A percentile compares a stretch with the other conserved stretches of the same genome.
phyloP scores from a whole-genome alignment of 2,888 invertebrate genomes.

The Drosophila anomalata region DNA sequence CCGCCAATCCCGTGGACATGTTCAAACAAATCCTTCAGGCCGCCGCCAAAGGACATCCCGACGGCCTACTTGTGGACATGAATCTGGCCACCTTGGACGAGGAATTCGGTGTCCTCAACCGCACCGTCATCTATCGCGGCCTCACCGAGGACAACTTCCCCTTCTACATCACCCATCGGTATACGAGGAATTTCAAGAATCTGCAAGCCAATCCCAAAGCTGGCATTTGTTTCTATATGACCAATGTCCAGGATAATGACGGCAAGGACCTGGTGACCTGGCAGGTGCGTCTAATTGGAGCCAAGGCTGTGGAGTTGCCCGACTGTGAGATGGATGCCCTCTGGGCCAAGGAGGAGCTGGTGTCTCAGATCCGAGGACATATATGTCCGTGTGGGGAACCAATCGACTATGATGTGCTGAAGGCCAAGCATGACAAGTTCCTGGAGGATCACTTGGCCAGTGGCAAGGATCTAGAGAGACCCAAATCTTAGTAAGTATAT shows the following conservation, averaged over 20 bases:
- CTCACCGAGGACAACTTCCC: constrained; percentile 65
- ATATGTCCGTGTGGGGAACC: constrained; percentile 80
- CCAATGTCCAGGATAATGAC: constrained; percentile 25
- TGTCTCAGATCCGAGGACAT: constrained; percentile 75
- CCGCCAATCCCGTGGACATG: constrained; percentile 68
- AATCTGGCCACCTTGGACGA: constrained; percentile 80
- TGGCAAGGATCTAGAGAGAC: constrained; percentile 61
- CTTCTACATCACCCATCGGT: constrained; percentile 78
- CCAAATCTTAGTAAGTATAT: constrained; percentile 72
- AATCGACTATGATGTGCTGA: constrained; percentile 57
- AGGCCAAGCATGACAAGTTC: constrained; percentile 64
- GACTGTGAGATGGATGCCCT: constrained; percentile 56
- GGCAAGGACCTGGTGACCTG: constrained; percentile 42
- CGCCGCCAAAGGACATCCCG: constrained; percentile 5
- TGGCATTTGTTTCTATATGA: constrained; percentile 67
- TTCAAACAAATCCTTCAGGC: constrained; percentile 65
- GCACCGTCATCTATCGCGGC: constrained; percentile 79
- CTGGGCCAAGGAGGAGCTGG: constrained; percentile 75
- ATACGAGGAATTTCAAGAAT: constrained; percentile 77
- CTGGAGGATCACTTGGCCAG: constrained; percentile 47
- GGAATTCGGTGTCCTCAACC: constrained; percentile 79
- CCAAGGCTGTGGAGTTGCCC: constrained; percentile 73
- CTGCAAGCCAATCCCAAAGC: constrained; percentile 72
- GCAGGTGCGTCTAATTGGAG: constrained; percentile 80
- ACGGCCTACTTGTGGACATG: constrained; percentile 56